Conservation (phyloP, 2,888 invertebrate species). For the Drosophila quinaria region DNA sequence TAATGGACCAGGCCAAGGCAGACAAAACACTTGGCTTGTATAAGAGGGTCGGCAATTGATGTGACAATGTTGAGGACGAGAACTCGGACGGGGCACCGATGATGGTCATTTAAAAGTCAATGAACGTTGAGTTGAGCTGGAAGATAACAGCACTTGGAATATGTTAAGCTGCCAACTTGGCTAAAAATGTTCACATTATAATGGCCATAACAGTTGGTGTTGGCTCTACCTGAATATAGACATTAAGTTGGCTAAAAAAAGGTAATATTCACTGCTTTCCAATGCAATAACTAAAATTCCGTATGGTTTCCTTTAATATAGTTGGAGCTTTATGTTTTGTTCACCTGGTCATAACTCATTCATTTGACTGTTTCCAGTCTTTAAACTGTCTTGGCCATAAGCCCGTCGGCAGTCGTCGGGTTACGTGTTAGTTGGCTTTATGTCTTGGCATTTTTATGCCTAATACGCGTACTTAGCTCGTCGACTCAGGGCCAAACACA, state of each 20-base stretch:
- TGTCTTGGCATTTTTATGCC: conserved; percentile 70
- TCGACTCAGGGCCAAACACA: conserved; percentile 31
- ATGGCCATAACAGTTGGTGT: conserved; percentile 20
- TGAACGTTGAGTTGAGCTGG: conserved; percentile 27
- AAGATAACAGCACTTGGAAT: conserved; percentile 27
- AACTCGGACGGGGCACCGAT: neutral
- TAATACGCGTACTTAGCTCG: conserved; percentile 42
- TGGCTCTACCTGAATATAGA: conserved; percentile 15
- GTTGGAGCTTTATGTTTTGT: neutral
- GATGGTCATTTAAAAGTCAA: conserved; percentile 63
- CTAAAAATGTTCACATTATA: conserved; percentile 13
- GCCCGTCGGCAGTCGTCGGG: conserved; percentile 44
- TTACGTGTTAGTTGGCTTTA: conserved; percentile 65
- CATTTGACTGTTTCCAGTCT: conserved; percentile 22
- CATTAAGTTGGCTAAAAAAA: conserved; percentile 6
- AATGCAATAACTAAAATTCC: neutral
- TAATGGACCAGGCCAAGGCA: conserved; percentile 55
- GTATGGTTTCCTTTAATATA: neutral
- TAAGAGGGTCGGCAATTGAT: conserved; percentile 42
- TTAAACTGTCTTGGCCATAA: conserved; percentile 44
- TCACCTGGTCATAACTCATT: conserved; percentile 7
- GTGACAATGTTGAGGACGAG: conserved; percentile 42
- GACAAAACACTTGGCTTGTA: conserved; percentile 2
- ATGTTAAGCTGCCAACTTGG: conserved; percentile 17
- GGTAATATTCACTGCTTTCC: neutral